These are phyloP conservation scores for Siderastrea siderea DNA, from an alignment of 92 coral and sea anemone species.

Conservation along the genomic window DNA sequence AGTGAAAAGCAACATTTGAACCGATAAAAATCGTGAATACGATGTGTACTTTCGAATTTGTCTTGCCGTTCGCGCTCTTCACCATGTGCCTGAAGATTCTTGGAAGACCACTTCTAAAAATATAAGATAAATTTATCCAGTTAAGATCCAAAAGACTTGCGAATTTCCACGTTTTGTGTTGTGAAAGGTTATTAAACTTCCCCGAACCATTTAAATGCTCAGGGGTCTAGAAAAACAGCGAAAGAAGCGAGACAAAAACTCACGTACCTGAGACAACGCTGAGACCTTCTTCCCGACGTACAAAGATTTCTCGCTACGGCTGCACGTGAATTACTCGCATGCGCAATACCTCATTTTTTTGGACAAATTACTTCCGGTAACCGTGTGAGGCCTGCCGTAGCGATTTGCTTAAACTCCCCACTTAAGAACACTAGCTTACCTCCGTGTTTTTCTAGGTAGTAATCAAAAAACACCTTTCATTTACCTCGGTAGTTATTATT, in stretches of 20 bases:
- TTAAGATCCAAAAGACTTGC: conserved; percentile 12
- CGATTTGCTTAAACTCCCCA: too few relatives aligned
- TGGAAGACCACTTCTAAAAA: background rate
- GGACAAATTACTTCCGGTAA: too few relatives aligned
- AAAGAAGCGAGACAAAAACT: conserved; percentile 14
- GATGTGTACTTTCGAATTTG: conserved; percentile 18
- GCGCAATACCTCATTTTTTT: conserved; percentile 7
- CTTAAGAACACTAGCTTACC: too few relatives aligned
- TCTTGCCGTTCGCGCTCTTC: conserved; percentile 26
- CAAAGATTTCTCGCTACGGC: conserved; percentile 50
- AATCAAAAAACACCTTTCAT: too few relatives aligned
- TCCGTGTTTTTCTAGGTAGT: too few relatives aligned
- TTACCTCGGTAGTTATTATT: too few relatives aligned
- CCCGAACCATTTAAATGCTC: conserved; percentile 12
- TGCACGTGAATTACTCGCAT: conserved; percentile 12
- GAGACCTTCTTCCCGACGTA: conserved; percentile 30
- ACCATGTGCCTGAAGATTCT: conserved; percentile 29
- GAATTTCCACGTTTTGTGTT: conserved; percentile 5
- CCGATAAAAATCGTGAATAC: conserved; percentile 33
- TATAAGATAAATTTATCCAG: conserved; percentile 20
- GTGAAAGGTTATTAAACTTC: conserved; percentile 8
- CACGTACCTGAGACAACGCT: conserved; percentile 40
- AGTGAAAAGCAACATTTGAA: background rate
- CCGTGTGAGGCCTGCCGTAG: too few relatives aligned
- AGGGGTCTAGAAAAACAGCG: conserved; percentile 22